These are phyloP conservation scores for Philopedon plagiatum DNA, from an alignment of 2,888 invertebrate genomes.

Conservation along the genomic window DNA sequence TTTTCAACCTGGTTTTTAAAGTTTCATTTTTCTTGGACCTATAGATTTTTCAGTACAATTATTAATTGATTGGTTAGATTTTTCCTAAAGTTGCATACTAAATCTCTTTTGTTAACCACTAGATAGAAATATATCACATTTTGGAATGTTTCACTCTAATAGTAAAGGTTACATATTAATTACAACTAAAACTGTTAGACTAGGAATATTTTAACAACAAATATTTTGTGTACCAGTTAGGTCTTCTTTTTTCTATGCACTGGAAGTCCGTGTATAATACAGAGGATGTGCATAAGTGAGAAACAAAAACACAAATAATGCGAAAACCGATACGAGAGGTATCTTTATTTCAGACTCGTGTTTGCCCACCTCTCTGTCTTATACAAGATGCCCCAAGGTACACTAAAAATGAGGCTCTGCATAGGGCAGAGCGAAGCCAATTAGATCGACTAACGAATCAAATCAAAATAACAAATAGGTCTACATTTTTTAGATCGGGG, in stretches of 20 bases:
- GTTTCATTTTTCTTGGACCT: constrained; percentile 7
- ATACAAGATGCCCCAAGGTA: too few relatives aligned
- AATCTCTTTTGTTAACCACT: constrained; percentile 42
- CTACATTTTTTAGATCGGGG: too few relatives aligned
- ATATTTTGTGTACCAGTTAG: constrained; percentile 8
- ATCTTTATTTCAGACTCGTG: too few relatives aligned
- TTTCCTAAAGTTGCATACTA: constrained; percentile 45
- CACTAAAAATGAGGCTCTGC: too few relatives aligned
- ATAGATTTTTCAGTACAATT: not conserved
- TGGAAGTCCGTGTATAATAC: too few relatives aligned
- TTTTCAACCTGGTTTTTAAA: not conserved
- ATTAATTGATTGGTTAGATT: constrained; percentile 1
- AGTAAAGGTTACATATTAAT: constrained; percentile 20
- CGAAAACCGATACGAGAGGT: too few relatives aligned
- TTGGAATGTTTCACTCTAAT: constrained; percentile 47
- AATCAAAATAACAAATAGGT: too few relatives aligned
- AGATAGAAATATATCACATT: constrained; percentile 48
- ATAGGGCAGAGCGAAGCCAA: too few relatives aligned
- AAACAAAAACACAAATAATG: too few relatives aligned
- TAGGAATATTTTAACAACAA: constrained; percentile 36
- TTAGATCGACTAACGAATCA: too few relatives aligned
- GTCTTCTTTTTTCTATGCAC: not conserved
- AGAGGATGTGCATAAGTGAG: too few relatives aligned
- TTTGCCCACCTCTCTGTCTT: too few relatives aligned
- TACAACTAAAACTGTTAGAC: constrained; percentile 17